Conservation (phyloP, 92 coral and sea anemone genomes). For the Desmophyllum pertusum region DNA sequence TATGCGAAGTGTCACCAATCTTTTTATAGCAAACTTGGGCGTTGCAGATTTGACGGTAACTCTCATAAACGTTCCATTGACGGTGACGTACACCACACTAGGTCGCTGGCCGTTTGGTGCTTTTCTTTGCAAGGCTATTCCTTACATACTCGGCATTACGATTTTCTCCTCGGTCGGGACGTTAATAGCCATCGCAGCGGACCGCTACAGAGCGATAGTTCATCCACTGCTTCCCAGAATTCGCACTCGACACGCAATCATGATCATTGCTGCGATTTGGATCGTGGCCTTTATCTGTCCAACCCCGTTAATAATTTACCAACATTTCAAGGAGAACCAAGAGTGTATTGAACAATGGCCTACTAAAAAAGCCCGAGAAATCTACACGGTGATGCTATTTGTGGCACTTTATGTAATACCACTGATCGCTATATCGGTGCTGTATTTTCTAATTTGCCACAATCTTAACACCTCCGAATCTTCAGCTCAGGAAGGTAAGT, state of each 20-base stretch:
- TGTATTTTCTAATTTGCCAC: slow-evolving; percentile 74
- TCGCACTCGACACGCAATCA: slow-evolving; percentile 77
- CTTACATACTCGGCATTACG: slow-evolving; percentile 70
- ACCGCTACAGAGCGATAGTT: slow-evolving; percentile 83
- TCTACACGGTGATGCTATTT: slow-evolving; percentile 55
- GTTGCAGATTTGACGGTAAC: slow-evolving; percentile 83
- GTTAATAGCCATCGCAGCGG: slow-evolving; percentile 81
- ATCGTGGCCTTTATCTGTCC: slow-evolving; percentile 60
- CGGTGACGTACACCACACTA: slow-evolving; percentile 53
- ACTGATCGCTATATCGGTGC: slow-evolving; percentile 62
- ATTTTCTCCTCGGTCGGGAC: slow-evolving; percentile 80
- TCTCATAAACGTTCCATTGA: slow-evolving; percentile 73
- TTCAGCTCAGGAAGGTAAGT: slow-evolving; percentile 40
- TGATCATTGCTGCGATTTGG: slow-evolving; percentile 77
- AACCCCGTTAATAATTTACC: slow-evolving; percentile 65
- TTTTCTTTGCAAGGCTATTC: slow-evolving; percentile 66
- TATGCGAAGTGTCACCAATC: slow-evolving; percentile 89
- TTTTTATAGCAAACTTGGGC: slow-evolving; percentile 84
- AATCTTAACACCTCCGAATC: slow-evolving; percentile 60
- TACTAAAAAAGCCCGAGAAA: not conserved
- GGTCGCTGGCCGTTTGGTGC: slow-evolving; percentile 80
- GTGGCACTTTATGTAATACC: slow-evolving; percentile 69
- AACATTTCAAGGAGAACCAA: slow-evolving; percentile 9
- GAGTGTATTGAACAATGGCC: slow-evolving; percentile 75
- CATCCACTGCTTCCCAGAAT: slow-evolving; percentile 81